These are phyloP conservation scores for Aphelinus atriplicis DNA, from an alignment of 1,140 invertebrate species.

Conservation along the genomic window DNA sequence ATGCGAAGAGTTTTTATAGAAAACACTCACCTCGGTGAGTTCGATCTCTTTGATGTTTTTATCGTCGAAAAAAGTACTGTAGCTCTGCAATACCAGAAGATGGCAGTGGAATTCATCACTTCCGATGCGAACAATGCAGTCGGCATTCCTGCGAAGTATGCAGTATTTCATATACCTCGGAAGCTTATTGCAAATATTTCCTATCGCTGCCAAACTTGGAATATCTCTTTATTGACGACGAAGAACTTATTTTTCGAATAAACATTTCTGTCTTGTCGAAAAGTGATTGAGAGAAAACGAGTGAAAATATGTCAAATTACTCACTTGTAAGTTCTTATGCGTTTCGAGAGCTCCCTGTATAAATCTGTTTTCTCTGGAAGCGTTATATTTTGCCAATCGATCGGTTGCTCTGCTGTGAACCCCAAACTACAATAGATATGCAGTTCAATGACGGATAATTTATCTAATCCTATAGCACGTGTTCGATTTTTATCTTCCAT, in stretches of 20 bases:
- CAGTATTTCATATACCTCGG: neutral
- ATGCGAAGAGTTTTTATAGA: slow-evolving; percentile 2
- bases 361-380: slow-evolving; percentile 70
- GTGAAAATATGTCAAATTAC: slow-evolving; percentile 27
- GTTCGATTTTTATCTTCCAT: neutral
- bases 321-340: slow-evolving; percentile 70
- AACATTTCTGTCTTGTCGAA: too few species aligned
- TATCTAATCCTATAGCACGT: neutral
- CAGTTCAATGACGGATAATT: neutral
- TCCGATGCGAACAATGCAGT: slow-evolving; percentile 68
- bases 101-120: slow-evolving; percentile 71
- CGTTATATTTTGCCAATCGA: slow-evolving; percentile 66
- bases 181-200: neutral
- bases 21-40: slow-evolving; percentile 62
- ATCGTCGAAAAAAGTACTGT: slow-evolving; percentile 69
- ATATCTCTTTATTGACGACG: slow-evolving; percentile 3
- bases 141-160: slow-evolving; percentile 66
- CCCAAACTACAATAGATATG: slow-evolving; percentile 58
- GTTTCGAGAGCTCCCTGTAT: slow-evolving; percentile 65
- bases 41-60: slow-evolving; percentile 66
- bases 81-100: slow-evolving; percentile 70
- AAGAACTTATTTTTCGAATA: too few species aligned
- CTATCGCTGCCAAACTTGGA: neutral
- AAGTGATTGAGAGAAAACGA: too few species aligned
- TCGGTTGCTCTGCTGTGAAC: slow-evolving; percentile 62